Conservation (phyloP, 2,113 vertebrate species). For the Ornithorhynchus anatinus region DNA sequence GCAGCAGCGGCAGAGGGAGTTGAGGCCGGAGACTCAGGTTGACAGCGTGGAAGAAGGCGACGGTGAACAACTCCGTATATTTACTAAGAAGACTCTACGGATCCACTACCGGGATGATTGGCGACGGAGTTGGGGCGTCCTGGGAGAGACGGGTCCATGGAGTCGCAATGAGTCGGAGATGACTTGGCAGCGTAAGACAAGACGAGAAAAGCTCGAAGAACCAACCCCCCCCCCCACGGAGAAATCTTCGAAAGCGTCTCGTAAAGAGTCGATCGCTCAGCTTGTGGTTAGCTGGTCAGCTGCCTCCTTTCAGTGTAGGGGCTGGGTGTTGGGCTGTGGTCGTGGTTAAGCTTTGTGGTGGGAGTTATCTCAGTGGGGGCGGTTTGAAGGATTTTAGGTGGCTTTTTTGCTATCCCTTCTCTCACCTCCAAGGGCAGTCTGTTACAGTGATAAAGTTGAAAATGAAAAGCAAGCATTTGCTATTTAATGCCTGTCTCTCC, state of each 20-base stretch:
- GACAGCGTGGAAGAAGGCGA: too few relatives aligned
- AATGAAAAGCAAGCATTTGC: background rate
- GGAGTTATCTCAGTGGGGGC: slow-evolving; percentile 8
- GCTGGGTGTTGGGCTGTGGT: background rate
- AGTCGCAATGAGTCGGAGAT: too few relatives aligned
- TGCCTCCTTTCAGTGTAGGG: background rate
- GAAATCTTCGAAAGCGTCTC: background rate
- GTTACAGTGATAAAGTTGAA: background rate
- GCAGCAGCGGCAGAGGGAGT: too few relatives aligned
- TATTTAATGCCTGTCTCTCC: background rate
- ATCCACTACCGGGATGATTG: too few relatives aligned
- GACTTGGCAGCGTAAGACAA: too few relatives aligned
- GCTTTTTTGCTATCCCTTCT: background rate
- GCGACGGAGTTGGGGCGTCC: too few relatives aligned
- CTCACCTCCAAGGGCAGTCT: background rate
- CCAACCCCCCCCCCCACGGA: slow-evolving; percentile 32
- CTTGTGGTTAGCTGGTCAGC: slow-evolving; percentile 53
- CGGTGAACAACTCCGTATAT: too few relatives aligned
- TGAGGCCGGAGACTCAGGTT: too few relatives aligned
- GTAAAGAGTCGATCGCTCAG: background rate
- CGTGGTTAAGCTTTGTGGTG: slow-evolving; percentile 41
- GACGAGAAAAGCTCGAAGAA: too few relatives aligned
- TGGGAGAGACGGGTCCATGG: too few relatives aligned
- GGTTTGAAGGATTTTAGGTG: slow-evolving; percentile 39
- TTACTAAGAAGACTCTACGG: too few relatives aligned